Base-by-base conservation (phyloP, 35 echinoderm and acorn worm species). In the Apostichopus californicus region DNA sequence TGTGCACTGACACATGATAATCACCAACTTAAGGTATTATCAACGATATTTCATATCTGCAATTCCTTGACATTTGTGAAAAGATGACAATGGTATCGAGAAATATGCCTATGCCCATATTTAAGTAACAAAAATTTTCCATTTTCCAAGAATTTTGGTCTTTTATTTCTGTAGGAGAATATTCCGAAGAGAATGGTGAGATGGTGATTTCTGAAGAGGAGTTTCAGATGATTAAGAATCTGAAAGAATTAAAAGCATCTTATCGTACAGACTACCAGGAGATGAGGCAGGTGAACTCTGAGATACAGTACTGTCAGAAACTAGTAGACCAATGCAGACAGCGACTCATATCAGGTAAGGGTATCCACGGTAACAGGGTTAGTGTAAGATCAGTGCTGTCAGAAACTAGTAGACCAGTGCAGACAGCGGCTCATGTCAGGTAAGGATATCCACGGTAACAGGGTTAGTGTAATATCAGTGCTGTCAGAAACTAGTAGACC, bases 301-400 rank as follows among this genome's bases (percentile, higher is more conserved):
- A 98, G 80, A 93, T 96, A 22, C 94, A 98, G 68, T 98, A 98
- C 84, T 98, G 96, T 22, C 96, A 98, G 94, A 98, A 98, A 78
- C 93, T 98, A 28, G 94, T 98, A 7, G 96, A 98, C 56, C 94
- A 98, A 55, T 98, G 96, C 73, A 88, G 94, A 79, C 94, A 98
- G 66, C 92, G 96, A 71, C 92, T 98, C 1, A 93, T 98, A 53
- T 88, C 89, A 92, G 96, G 96, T 98, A 73, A 88, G 34, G 94
- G 77, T 22, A 18, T 22, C 28, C n/a, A 79, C 23, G 17, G 28
- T 79, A 79, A 25, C 77, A 46, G 3, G 34, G 34, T 46, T 46
- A 4, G 0, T n/a, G 79, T 81, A 15, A 18, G 0, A 9, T 9
- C 64, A 68, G 64, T 4, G 13, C 64, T 18, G 18, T 68, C 64